Evolutionary conservation across 1,140 invertebrate genomes (phyloP).

Genomic region (Grapholita molesta): DNA sequence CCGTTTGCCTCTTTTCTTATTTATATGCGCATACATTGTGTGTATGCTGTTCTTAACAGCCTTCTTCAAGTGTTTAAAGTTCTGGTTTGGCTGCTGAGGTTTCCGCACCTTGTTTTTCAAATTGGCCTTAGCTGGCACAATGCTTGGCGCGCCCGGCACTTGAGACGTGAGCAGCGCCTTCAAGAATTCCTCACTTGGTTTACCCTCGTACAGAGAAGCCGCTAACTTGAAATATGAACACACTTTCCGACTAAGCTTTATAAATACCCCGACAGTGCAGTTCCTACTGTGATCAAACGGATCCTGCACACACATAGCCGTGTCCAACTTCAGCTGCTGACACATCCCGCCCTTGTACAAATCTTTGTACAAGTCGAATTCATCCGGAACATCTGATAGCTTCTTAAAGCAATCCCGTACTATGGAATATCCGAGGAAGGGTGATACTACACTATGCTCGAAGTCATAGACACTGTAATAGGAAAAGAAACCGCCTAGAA

Average conservation of each 20-base stretch:
- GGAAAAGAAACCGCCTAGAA: conserved; percentile 80
- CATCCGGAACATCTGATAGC: conserved; percentile 45
- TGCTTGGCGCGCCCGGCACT: not conserved
- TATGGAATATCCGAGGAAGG: conserved; percentile 74
- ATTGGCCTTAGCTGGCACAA: not conserved
- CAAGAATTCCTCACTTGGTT: conserved; percentile 24
- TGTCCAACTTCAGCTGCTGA: conserved; percentile 51
- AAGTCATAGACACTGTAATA: conserved; percentile 79
- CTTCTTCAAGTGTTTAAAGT: not conserved
- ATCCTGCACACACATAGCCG: conserved; percentile 80
- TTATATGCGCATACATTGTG: not conserved
- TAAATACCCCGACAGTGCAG: conserved; percentile 54
- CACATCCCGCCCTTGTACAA: conserved; percentile 44
- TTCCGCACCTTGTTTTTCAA: not conserved
- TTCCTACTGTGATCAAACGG: conserved; percentile 81
- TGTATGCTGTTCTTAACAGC: not conserved
- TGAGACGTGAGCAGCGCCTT: conserved; percentile 9
- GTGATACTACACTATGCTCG: conserved; percentile 73
- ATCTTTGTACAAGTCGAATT: conserved; percentile 67
- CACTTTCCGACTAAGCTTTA: conserved; percentile 34
- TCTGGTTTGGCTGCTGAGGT: not conserved
- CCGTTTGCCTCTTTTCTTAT: not conserved
- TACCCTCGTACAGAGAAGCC: conserved; percentile 23
- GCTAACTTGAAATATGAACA: conserved; percentile 29
- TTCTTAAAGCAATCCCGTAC: conserved; percentile 62